Base-by-base conservation (phyloP, 2,113 vertebrate species). In the Glaucomys volans region DNA sequence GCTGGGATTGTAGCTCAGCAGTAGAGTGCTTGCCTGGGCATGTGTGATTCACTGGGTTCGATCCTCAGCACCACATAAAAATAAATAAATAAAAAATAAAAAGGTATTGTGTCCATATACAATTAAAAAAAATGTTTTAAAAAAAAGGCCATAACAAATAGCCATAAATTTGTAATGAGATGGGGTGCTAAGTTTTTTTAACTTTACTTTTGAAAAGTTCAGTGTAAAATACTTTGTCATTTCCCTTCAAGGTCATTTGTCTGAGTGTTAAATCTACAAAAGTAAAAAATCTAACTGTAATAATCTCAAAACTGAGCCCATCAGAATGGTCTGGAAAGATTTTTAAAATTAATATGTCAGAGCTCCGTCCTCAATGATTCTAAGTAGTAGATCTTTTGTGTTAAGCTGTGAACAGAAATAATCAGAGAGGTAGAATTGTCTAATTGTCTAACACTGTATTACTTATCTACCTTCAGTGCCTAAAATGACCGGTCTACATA, bases 371-470 rank as follows among this genome's bases (percentile, higher is more conserved):
- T 88, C 18, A 47, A 4, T 77, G 47, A 83, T 87, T 87, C 50
- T 91, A 64, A 81, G 75, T 80, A 80, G 26, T 91, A 69, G 20
- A 57, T 85, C 20, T 87, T 14, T 90, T 86, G 26, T 67, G 30
- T 86, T 87, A 76, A 95, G 40, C 59, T 96, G 6, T 66, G 32
- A 90, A 83, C 16, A 90, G 37, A 66, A 74, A 83, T 80, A 35
- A 66, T 91, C 32, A 94, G 50, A 67, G 40, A 90, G 37, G 59
- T 37, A 75, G 50, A 77, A 13, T 71, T 72, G 13, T 59, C 35
- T 95, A 20, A 81, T 86, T 90, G 66, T 18, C 54, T 50, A 13
- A 18, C 5, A 17, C 67, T 17, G 9, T 76, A 59, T 59, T 44
- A 16, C 5, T 92, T 90, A 69, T 57, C 44, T 90, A 28, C 37